These are phyloP conservation scores for Lagopus muta DNA, from an alignment of 2,113 vertebrate species.

Conservation along the genomic window DNA sequence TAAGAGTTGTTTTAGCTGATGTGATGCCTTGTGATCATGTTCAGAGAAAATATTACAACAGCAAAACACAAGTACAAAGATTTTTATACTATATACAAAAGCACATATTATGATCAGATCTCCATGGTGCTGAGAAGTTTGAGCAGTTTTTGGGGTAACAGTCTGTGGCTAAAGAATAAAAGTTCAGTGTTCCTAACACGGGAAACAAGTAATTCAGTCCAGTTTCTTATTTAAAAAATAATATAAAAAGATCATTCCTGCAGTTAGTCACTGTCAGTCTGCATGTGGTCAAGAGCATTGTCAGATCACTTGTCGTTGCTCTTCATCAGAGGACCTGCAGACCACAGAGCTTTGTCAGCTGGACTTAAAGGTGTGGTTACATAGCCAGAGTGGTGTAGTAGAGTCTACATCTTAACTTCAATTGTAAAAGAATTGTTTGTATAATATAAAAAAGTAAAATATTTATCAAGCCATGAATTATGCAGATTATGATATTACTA, in stretches of 20 bases:
- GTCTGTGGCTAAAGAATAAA: not conserved
- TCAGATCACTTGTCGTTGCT: not conserved
- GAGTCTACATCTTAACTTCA: slow-evolving; percentile 32
- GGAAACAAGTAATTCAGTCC: not conserved
- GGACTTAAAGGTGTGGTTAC: not conserved
- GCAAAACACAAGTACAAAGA: not conserved
- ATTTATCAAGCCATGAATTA: slow-evolving; percentile 65
- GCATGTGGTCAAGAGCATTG: rapidly evolving
- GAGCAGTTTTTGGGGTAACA: not conserved
- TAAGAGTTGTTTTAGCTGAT: not conserved
- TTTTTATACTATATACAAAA: not conserved
- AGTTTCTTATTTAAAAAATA: not conserved
- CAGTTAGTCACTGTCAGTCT: not conserved
- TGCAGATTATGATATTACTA: slow-evolving; percentile 65
- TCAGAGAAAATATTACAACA: not conserved
- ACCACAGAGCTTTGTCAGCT: not conserved
- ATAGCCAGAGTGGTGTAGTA: not conserved
- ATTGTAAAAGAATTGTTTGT: slow-evolving; percentile 65
- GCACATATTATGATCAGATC: not conserved
- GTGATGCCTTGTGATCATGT: not conserved
- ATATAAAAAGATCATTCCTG: not conserved
- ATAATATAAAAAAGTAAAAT: slow-evolving; percentile 67
- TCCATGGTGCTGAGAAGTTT: not conserved
- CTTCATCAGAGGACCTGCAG: rapidly evolving
- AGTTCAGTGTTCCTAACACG: not conserved